Evolutionary conservation across 1,140 invertebrate species (phyloP).

Genomic region (Berghia stephanieae): DNA sequence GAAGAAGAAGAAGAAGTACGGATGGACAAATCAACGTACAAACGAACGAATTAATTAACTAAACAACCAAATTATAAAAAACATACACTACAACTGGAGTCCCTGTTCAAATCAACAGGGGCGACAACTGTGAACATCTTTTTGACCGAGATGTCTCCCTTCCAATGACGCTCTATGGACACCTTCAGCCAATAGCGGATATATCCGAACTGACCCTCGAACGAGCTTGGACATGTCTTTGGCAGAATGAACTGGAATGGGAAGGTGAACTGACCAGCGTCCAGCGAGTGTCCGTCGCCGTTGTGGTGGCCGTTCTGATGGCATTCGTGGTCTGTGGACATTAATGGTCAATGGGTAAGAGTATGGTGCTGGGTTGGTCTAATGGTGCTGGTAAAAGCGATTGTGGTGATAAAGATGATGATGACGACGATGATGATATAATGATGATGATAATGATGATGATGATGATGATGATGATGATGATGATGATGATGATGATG

Average conservation of each 20-base stretch:
- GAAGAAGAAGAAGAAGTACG: background rate
- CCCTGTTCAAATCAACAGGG: conserved; percentile 58
- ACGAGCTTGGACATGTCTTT: conserved; percentile 67
- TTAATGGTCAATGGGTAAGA: no score
- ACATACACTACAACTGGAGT: conserved; percentile 51
- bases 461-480: conserved; percentile 23
- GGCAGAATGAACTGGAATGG: conserved; percentile 69
- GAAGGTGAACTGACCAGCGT: conserved; percentile 66
- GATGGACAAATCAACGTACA: background rate
- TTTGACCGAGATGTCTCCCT: conserved; percentile 52
- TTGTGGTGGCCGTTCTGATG: background rate
- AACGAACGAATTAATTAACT: background rate
- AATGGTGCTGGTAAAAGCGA: no score
- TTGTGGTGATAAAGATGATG: no score
- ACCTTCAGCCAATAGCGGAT: conserved; percentile 68
- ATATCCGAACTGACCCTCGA: conserved; percentile 67
- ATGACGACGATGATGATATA: no score
- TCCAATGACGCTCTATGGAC: conserved; percentile 63
- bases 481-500: conserved; percentile 24
- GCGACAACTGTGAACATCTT: conserved; percentile 59
- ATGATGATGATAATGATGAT: conserved; percentile 17
- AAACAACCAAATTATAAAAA: background rate
- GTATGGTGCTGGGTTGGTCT: no score
- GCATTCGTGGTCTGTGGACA: no score
- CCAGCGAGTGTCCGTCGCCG: conserved; percentile 34